Base-by-base conservation (phyloP, 2,113 vertebrate genomes). In the Eolophus roseicapilla region DNA sequence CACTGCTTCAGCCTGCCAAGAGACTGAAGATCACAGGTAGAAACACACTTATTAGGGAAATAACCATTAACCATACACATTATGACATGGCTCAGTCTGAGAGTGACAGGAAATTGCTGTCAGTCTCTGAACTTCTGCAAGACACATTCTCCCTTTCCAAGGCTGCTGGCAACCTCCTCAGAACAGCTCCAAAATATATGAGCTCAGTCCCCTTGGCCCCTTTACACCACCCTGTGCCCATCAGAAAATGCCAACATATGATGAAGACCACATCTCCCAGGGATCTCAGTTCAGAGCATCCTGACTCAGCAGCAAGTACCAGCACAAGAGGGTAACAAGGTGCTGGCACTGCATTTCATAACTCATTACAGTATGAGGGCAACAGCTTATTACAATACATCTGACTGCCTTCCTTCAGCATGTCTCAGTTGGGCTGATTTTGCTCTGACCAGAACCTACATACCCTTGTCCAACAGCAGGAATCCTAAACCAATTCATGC, bases 281-380 rank as follows among this genome's bases (percentile, higher is more conserved):
- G 46, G 28, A 16, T 53, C 60, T 85, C 53, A 11, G 29, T 47
- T 33, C 64, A 78, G 44, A 74, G 35, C 67, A 74, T 19, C 41
- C 39, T 50, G 41, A 65, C 46, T 44, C 60, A 70, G 73, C 46
- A 77, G n/a, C 57, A 81, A 85, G 71, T 15, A 79, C 16, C 41
- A 78, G 27, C 39, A 78, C 33, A 77, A 27, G 46, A 11, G 4
- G 15, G 13, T n/a, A 69, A 60, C 0, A 0, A 62, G 55, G 46
- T 0, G 1, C 23, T 79, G 71, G 55, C 41, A n/a, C 41, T 25
- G n/a, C 37, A 41, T 46, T 82, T 79, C 23, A 2, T 31, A 74
- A 65, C 25, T 44, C 11, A 0, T 15, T 57, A 31, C 1, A 7
- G 41, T 8, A n/a, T 27, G 49, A 29, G 24, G 33, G 62, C 0